These are phyloP conservation scores for Mesorhabditis sp. DNA, from an alignment of 2,888 invertebrate species.

Conservation along the genomic window DNA sequence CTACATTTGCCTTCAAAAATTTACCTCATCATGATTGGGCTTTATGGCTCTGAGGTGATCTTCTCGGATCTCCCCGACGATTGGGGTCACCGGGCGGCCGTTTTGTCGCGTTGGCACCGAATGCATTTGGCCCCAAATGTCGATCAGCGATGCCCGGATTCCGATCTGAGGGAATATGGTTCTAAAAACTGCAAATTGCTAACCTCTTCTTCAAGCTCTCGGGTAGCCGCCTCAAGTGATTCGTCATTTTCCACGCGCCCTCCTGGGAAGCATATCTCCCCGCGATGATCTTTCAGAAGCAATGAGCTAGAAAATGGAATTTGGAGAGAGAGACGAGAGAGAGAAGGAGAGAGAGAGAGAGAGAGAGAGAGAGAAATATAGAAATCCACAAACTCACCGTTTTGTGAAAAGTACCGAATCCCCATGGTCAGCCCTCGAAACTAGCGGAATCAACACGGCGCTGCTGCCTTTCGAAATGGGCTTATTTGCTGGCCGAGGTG, in stretches of 20 bases:
- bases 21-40: not conserved
- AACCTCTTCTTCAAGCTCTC: not conserved
- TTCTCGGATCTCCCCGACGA: not conserved
- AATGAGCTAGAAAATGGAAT: conserved; percentile 24
- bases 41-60: not conserved
- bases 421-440: not conserved
- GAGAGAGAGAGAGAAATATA: not conserved
- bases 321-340: not conserved
- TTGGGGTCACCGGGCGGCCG: not conserved
- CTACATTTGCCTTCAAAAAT: not conserved
- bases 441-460: not conserved
- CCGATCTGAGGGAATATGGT: not conserved
- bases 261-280: conserved; percentile 54
- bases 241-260: conserved; percentile 45
- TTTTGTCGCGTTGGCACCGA: not conserved
- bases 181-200: not conserved
- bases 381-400: not conserved
- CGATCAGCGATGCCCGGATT: not conserved
- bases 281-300: conserved; percentile 42
- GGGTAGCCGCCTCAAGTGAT: conserved; percentile 24
- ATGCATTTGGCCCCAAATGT: not conserved
- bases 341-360: not conserved
- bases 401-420: not conserved
- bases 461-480: no score
- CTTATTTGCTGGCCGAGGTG: no score